Base-by-base conservation (phyloP, 2,888 invertebrate genomes). In the Lasioglossum zephyrum region DNA sequence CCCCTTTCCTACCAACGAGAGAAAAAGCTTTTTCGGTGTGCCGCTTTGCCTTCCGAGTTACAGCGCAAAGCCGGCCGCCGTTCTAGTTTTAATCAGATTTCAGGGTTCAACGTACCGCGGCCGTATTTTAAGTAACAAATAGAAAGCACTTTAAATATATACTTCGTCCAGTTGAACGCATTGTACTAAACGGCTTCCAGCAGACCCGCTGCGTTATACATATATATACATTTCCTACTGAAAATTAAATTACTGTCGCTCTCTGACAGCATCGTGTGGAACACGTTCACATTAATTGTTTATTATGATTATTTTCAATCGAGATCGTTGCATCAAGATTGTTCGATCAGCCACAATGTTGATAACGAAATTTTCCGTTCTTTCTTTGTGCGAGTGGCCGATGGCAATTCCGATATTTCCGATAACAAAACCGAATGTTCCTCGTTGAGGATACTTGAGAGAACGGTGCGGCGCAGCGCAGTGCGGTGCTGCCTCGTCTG, bases 81-180 rank as follows among this genome's bases (percentile, higher is more conserved):
- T 66, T 74, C 22, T 6, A 36, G 49, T 79, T 85, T 70, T 84
- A 78, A 84, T 84, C 78, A 47, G 70, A 85, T 85, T 85, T 75
- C 47, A 73, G 78, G 53, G 84, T 84, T 85, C 84, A 85, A 78
- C 85, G 84, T 74, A 84, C 85, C 8, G 49, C 70, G 57, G 49
- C 60, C 22, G 36, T 84, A 85, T 84, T 84, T 84, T 85, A 70
- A 74, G 85, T 74, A 63, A 49, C 85, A 85, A 84, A 74, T 84
- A 70, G 79, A 84, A 84, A 84, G 66, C 85, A 53, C 79, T 63
- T 85, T 49, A 78, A 73, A 78, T 79, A 31, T 31, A 31, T 31
- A 70, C 47, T 57, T 70, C 39, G 44, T 73, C 72, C 66, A 41
- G 76, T 85, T 69, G 66, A 36, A 85, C 60, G 16, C 85, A 13